Percentiles rank a stretch among this genome's conserved stretches.
These are phyloP conservation scores for Delia radicum DNA, from an alignment of 1,140 invertebrate species.

Conservation along the genomic window DNA sequence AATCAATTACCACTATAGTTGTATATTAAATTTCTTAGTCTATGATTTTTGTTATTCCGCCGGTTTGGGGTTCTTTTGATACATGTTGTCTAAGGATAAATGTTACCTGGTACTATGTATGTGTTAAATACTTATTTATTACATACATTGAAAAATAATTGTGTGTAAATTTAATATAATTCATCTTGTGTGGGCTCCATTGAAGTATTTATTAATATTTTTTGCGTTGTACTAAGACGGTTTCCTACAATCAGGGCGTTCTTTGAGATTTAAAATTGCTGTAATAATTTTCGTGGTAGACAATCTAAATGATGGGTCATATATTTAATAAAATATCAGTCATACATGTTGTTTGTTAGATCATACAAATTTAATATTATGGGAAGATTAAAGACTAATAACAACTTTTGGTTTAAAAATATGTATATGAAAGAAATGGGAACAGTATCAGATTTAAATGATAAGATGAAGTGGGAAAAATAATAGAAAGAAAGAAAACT, in stretches of 20 bases:
- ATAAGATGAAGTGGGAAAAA: too few species aligned
- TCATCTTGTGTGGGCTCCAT: slow-evolving; percentile 11
- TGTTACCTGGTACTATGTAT: background rate
- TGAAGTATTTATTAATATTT: slow-evolving; percentile 20
- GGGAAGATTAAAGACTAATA: background rate
- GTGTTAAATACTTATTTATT: slow-evolving; percentile 3
- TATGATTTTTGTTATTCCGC: background rate
- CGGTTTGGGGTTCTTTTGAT: background rate
- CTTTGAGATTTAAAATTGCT: background rate
- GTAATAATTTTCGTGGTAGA: background rate
- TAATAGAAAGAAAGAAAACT: too few species aligned
- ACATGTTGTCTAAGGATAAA: background rate
- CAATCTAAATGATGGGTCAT: background rate
- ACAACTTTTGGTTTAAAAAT: too few species aligned
- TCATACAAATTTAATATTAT: background rate
- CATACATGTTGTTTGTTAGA: background rate
- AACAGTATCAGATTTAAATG: too few species aligned
- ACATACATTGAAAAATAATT: slow-evolving; percentile 9
- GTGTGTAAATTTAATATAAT: slow-evolving; percentile 19
- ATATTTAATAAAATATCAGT: background rate
- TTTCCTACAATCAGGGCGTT: background rate
- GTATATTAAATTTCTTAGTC: background rate
- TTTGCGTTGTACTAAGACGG: background rate
- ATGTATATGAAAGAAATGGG: too few species aligned
- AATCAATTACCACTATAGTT: background rate